Base-by-base conservation (phyloP, 2,113 vertebrate genomes). In the Atherinomorus stipes region DNA sequence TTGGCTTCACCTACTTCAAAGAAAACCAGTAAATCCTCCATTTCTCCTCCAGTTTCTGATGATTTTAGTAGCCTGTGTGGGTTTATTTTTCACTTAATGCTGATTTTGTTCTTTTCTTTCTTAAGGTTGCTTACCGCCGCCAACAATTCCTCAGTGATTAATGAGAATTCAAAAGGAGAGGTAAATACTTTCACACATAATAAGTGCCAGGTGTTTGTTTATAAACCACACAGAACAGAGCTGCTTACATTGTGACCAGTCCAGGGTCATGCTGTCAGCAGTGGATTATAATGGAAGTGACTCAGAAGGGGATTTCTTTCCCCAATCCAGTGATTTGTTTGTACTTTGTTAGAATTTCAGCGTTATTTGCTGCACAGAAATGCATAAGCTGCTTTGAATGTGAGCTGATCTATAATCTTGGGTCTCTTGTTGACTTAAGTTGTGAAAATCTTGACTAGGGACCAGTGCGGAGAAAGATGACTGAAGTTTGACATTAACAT, bases 1-100 rank as follows among this genome's bases (percentile, higher is more conserved):
- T 99, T 77, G 98, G 98, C 85, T 99, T 99, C 93, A 99, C 97
- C 49, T 99, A 99, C 90, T 99, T 98, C 74, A 96, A 97, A 93
- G 98, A 99, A 44, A 95, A 99, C 92, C 94, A 98, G 98, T 99
- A 95, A 91, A 96, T 93, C 13, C 1, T 76, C 25, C 5, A 23
- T 18, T 22, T 51, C 44, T 66, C 38, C 2, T 22, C 1, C 5
- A 4, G 11, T 37, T 34, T 38, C 22, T 63, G 11, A 1, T 45
- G 0, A 57, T 64, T 52, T 75, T 44, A 44, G 1, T 34, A 28
- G 51, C 37, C 7, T 54, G 25, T 2, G 1, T 23, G 11, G 15
- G 11, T 53, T 42, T 42, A 12, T 42, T 66, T 26, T 53, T 56
- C n/a, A 73, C 51, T 52, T 58, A 22, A 6, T 70, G 23, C 64